phyloP scores from a whole-genome alignment of 2,797 vertebrate genomes.

The Esox lucius region DNA sequence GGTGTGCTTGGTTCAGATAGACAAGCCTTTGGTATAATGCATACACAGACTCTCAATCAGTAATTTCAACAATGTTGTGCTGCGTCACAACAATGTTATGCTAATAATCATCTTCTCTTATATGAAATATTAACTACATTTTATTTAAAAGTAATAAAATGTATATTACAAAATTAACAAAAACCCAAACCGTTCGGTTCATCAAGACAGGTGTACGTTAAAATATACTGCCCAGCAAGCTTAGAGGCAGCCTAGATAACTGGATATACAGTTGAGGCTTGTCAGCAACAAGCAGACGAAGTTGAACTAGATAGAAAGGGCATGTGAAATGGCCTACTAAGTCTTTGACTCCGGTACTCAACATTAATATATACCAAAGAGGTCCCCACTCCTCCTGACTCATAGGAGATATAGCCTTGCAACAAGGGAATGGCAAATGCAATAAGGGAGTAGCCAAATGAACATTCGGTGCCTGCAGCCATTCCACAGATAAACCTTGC shows the following conservation, averaged over 20 bases:
- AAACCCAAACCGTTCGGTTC: no score
- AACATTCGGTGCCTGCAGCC: neutral
- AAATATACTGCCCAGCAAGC: no score
- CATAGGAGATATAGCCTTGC: conserved; percentile 8
- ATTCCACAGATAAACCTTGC: conserved; percentile 13
- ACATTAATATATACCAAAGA: neutral
- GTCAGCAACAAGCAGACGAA: neutral
- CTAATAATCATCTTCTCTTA: no score
- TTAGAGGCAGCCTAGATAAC: neutral
- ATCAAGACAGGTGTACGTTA: no score
- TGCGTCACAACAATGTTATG: no score
- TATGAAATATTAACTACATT: no score
- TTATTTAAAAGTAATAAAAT: no score
- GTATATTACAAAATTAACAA: no score
- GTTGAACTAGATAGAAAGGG: neutral
- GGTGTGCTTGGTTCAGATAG: no score
- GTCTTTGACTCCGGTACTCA: conserved; percentile 18
- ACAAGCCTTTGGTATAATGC: no score
- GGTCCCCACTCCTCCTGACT: conserved; percentile 14
- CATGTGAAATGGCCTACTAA: neutral
- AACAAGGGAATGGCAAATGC: conserved; percentile 22
- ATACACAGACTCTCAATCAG: no score
- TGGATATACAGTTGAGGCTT: neutral
- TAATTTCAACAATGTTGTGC: no score
- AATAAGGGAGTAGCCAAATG: conserved; percentile 27